Conservation (phyloP, 2,888 invertebrate species). For the Therioaphis trifolii region DNA sequence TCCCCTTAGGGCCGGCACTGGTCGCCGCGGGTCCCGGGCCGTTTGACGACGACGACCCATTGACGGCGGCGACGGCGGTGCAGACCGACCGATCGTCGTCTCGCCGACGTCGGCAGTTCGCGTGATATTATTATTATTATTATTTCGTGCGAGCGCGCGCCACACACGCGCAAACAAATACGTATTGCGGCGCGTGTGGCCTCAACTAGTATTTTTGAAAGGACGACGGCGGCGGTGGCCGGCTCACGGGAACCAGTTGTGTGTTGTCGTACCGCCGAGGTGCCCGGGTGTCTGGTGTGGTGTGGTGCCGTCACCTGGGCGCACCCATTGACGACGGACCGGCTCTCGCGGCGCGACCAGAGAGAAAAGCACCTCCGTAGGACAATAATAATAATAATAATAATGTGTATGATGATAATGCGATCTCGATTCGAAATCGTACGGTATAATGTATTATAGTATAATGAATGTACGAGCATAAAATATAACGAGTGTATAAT, state of each 20-base stretch:
- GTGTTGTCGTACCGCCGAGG: conserved; percentile 25
- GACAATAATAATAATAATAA: too few relatives aligned
- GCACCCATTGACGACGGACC: conserved; percentile 47
- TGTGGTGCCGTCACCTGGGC: conserved; percentile 36
- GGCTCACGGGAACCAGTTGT: conserved; percentile 49
- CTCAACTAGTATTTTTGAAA: conserved; percentile 22
- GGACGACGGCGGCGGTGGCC: background rate
- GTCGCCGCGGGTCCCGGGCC: background rate
- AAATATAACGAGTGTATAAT: too few relatives aligned
- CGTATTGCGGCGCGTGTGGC: conserved; percentile 14
- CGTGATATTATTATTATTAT: too few relatives aligned
- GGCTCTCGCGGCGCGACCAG: background rate
- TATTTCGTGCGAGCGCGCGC: background rate
- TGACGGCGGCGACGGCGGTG: background rate
- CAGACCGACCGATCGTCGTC: background rate
- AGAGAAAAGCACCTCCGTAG: background rate
- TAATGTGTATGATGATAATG: background rate
- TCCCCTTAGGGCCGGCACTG: too few relatives aligned
- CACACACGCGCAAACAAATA: background rate
- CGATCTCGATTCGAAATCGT: conserved; percentile 14
- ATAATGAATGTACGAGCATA: too few relatives aligned
- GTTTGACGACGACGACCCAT: background rate
- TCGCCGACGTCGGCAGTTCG: conserved; percentile 16
- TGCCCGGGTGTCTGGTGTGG: conserved; percentile 53
- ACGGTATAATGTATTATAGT: too few relatives aligned